Conservation (phyloP, 92 coral and sea anemone species). For the Pocillopora meandrina region DNA sequence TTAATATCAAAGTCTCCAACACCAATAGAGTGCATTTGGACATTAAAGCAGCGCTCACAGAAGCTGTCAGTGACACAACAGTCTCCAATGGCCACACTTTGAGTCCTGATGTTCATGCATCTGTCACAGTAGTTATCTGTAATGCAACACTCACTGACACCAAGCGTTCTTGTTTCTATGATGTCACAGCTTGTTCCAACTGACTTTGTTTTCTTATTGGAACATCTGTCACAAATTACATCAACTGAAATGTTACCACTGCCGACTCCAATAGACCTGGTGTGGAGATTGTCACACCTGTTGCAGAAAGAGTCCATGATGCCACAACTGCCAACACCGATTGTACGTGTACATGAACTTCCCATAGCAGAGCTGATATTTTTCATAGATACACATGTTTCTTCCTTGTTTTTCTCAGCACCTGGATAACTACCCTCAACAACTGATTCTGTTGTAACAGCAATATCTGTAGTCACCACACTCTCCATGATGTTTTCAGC, state of each 20-base stretch:
- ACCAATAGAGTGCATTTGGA: constrained; percentile 78
- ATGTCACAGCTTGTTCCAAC: constrained; percentile 62
- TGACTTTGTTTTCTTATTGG: constrained; percentile 69
- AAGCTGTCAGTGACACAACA: constrained; percentile 88
- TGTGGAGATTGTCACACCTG: constrained; percentile 55
- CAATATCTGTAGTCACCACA: not conserved
- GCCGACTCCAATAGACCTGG: constrained; percentile 80
- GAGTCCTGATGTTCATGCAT: constrained; percentile 64
- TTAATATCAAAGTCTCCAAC: constrained; percentile 82
- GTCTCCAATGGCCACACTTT: constrained; percentile 87
- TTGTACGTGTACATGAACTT: constrained; percentile 10
- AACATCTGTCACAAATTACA: constrained; percentile 77
- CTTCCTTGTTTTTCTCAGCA: not conserved
- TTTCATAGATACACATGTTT: not conserved
- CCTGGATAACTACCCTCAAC: not conserved
- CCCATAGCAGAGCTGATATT: not conserved
- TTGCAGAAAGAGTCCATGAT: constrained; percentile 69
- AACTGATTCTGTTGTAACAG: not conserved
- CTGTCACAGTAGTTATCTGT: constrained; percentile 85
- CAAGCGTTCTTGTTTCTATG: constrained; percentile 43
- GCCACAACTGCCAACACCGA: constrained; percentile 75
- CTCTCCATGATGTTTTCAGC: constrained; percentile 11
- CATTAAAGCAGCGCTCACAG: constrained; percentile 89
- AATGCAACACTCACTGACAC: constrained; percentile 81
- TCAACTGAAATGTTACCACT: constrained; percentile 59